Conservation (phyloP, 2,888 invertebrate species). For the Himalopsyche tibetana region DNA sequence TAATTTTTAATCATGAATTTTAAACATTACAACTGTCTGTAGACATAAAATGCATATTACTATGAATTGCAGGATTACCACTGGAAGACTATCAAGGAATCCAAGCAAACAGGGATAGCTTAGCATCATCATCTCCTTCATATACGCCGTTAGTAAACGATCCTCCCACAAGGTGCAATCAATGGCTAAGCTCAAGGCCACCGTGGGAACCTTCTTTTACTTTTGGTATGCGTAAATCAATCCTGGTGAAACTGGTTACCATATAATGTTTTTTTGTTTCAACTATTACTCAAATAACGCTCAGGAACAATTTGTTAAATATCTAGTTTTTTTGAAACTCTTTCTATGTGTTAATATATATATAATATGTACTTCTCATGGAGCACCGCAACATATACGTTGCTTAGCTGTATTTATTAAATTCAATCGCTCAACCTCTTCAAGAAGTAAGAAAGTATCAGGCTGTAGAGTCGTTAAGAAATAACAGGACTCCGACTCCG, state of each 20-base stretch:
- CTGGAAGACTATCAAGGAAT: slow-evolving; percentile 50
- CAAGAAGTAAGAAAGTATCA: too few relatives aligned
- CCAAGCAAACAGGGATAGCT: slow-evolving; percentile 50
- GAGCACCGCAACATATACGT: too few relatives aligned
- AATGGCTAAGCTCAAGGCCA: slow-evolving; percentile 51
- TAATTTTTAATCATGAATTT: neutral
- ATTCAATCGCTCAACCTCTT: too few relatives aligned
- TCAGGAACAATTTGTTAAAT: too few relatives aligned
- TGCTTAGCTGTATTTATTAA: too few relatives aligned
- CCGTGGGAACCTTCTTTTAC: slow-evolving; percentile 46
- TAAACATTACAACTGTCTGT: neutral
- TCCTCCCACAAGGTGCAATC: slow-evolving; percentile 45
- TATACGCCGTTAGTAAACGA: slow-evolving; percentile 27
- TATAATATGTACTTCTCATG: too few relatives aligned
- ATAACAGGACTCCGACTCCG: too few relatives aligned
- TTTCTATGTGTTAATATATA: too few relatives aligned
- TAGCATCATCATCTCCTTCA: slow-evolving; percentile 35
- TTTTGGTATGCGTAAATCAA: slow-evolving; percentile 39
- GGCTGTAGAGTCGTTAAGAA: too few relatives aligned
- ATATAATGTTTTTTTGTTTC: neutral
- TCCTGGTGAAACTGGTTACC: too few relatives aligned
- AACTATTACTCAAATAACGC: neutral
- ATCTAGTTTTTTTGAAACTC: too few relatives aligned
- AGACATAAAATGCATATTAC: neutral
- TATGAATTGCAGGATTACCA: slow-evolving; percentile 41